A percentile compares a stretch with the other conserved stretches of the same genome.
Conservation (phyloP, 2,113 vertebrate species). For the Chlamydotis undulata region DNA sequence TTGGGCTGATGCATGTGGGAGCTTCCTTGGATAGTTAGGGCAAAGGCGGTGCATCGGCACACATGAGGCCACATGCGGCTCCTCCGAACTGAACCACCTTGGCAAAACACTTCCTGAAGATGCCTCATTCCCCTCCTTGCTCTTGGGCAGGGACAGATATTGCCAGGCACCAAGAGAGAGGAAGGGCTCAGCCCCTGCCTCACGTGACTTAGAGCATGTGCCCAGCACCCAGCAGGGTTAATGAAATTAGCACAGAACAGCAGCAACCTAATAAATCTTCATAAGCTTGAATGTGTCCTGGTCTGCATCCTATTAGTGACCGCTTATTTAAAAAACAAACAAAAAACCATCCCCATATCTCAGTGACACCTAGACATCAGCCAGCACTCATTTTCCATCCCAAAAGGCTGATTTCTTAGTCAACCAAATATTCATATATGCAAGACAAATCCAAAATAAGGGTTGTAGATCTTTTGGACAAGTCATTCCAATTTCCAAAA, state of each 20-base stretch:
- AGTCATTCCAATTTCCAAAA: neutral
- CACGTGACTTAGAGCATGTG: neutral
- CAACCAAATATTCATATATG: neutral
- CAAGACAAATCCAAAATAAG: neutral
- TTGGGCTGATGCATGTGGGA: rapidly evolving
- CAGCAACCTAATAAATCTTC: neutral
- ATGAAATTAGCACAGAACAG: neutral
- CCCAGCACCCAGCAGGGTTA: neutral
- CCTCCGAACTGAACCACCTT: neutral
- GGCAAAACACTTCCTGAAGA: neutral
- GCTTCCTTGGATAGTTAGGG: neutral
- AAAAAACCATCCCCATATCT: neutral
- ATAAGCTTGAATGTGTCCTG: neutral
- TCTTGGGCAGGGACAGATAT: neutral
- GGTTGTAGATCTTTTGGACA: neutral
- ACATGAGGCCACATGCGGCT: rapidly evolving
- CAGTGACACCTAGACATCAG: neutral
- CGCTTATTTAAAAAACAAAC: neutral
- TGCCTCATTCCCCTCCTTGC: neutral
- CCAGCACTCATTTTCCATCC: neutral
- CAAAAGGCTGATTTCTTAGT: neutral
- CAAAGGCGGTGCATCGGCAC: neutral
- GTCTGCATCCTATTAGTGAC: neutral
- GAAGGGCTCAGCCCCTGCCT: neutral
- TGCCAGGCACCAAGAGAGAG: neutral